These are phyloP conservation scores for Ptyas mucosa DNA, from an alignment of 2,113 vertebrate genomes.

Conservation along the genomic window DNA sequence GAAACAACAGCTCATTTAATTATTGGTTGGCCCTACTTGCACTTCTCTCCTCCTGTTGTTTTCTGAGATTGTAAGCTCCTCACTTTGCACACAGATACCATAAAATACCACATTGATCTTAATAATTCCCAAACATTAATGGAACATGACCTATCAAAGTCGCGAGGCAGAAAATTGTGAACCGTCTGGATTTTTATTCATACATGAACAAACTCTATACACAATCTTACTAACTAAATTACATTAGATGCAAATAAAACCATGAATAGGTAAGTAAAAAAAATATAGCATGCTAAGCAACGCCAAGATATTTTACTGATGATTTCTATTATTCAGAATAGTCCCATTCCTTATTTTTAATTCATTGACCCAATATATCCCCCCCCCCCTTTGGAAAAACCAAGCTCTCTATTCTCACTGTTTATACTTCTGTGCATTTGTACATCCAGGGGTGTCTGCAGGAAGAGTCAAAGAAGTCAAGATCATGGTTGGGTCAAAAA, in stretches of 20 bases:
- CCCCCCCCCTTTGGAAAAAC: background rate
- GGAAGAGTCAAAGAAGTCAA: background rate
- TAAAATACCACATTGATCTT: background rate
- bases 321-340: background rate
- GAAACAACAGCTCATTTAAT: background rate
- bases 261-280: background rate
- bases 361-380: background rate
- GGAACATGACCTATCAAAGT: background rate
- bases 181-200: background rate
- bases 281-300: background rate
- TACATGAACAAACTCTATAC: background rate
- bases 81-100: background rate
- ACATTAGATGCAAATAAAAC: background rate
- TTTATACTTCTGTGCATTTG: background rate
- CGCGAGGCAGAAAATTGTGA: background rate
- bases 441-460: background rate
- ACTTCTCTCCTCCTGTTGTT: background rate
- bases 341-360: background rate
- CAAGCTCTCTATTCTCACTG: background rate
- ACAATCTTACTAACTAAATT: background rate
- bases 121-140: background rate
- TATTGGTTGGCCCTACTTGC: background rate
- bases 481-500: background rate
- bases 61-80: background rate
- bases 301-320: background rate